A percentile compares a stretch with the other conserved stretches of the same genome.
Evolutionary conservation across 2,797 vertebrate species (phyloP).

Genomic region (Erithacus rubecula): DNA sequence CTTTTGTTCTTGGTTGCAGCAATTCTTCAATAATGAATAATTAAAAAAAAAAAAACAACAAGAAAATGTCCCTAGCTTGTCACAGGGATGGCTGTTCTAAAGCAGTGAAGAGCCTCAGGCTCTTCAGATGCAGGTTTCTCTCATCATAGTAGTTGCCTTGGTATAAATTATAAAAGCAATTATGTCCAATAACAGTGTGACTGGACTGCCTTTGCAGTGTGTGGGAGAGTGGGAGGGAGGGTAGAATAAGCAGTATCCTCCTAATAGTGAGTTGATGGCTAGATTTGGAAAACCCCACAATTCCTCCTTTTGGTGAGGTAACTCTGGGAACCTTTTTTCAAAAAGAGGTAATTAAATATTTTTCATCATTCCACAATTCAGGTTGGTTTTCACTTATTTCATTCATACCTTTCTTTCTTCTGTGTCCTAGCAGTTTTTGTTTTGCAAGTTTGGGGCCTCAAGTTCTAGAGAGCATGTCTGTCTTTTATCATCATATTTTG

Average conservation of each 20-base stretch:
- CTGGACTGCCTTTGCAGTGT: not conserved
- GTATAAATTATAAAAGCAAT: not conserved
- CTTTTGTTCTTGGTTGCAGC: not conserved
- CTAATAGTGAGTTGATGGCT: not conserved
- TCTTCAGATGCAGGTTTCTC: not conserved
- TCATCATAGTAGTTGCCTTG: not conserved
- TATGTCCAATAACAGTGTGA: fast-evolving
- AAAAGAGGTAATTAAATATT: not conserved
- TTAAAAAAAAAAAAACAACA: fast-evolving
- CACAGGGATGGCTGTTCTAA: not conserved
- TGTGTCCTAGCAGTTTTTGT: not conserved
- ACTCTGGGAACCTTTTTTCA: not conserved
- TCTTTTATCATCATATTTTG: not conserved
- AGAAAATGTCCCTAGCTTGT: not conserved
- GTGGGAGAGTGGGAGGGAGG: not conserved
- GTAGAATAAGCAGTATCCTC: not conserved
- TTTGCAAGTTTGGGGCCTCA: not conserved
- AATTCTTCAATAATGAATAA: not conserved
- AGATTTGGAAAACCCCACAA: not conserved
- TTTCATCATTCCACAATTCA: not conserved
- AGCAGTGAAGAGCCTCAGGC: not conserved
- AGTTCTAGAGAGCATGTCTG: not conserved
- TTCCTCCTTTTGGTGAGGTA: not conserved
- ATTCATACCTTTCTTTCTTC: not conserved
- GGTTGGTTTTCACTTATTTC: not conserved